Conservation (phyloP, 2,888 invertebrate genomes). For the Uropetala carovei region DNA sequence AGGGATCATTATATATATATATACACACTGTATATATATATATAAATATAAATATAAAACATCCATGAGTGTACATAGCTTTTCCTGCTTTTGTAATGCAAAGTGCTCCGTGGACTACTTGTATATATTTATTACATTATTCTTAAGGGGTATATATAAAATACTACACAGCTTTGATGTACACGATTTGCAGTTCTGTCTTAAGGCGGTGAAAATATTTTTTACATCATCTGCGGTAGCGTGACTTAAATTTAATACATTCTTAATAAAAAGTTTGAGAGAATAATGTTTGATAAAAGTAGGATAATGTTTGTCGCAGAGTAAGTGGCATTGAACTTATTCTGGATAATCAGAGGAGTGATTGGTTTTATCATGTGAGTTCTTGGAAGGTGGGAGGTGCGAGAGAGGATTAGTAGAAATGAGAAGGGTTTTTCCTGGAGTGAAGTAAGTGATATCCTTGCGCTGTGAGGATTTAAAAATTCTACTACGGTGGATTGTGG, state of each 20-base stretch:
- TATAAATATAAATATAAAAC: conserved; percentile 54
- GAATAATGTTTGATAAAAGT: conserved; percentile 57
- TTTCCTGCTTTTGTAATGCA: conserved; percentile 68
- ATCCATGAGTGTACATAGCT: conserved; percentile 67
- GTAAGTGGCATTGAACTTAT: conserved; percentile 46
- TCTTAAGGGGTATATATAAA: conserved; percentile 57
- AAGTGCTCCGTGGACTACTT: conserved; percentile 66
- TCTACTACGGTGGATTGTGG: conserved; percentile 47
- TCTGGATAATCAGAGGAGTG: conserved; percentile 57
- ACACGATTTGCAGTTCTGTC: conserved; percentile 61
- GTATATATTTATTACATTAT: conserved; percentile 68
- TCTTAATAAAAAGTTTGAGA: conserved; percentile 35
- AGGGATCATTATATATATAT: conserved; percentile 85
- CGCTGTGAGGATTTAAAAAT: conserved; percentile 56
- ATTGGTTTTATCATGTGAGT: conserved; percentile 38
- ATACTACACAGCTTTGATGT: conserved; percentile 62
- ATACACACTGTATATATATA: conserved; percentile 2
- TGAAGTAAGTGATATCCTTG: conserved; percentile 63
- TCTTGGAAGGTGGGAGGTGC: background rate
- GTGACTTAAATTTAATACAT: conserved; percentile 57
- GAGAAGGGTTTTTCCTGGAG: conserved; percentile 49
- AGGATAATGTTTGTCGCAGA: conserved; percentile 33
- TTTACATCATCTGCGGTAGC: conserved; percentile 61
- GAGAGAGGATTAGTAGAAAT: conserved; percentile 16
- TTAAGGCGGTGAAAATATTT: conserved; percentile 61